A percentile compares a stretch with the other conserved stretches of the same genome.
These are phyloP conservation scores for Drosophila ambigua DNA, from an alignment of 1,140 invertebrate genomes.

Conservation along the genomic window DNA sequence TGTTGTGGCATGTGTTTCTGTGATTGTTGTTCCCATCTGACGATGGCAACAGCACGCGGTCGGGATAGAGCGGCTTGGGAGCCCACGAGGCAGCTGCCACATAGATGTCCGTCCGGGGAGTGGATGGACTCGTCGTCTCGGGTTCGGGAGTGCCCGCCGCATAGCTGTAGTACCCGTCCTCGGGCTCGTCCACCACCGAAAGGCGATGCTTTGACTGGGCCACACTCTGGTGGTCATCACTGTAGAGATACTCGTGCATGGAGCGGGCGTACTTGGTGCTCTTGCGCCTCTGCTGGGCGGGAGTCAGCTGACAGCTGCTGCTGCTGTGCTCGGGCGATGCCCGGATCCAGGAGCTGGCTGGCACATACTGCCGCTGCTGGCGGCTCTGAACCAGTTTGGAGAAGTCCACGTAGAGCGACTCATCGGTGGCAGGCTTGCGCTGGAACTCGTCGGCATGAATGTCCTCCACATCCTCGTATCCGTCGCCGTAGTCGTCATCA, in stretches of 20 bases:
- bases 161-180: slow-evolving; percentile 80
- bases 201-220: slow-evolving; percentile 58
- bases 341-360: slow-evolving; percentile 69
- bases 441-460: slow-evolving; percentile 78
- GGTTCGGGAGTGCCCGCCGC: slow-evolving; percentile 72
- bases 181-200: slow-evolving; percentile 68
- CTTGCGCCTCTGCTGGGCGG: slow-evolving; percentile 62
- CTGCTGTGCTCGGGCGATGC: slow-evolving; percentile 50
- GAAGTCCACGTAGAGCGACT: slow-evolving; percentile 83
- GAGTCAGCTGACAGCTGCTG: slow-evolving; percentile 53
- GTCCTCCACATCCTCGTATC: slow-evolving; percentile 19
- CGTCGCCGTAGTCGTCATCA: slow-evolving; percentile 51
- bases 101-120: slow-evolving; percentile 84
- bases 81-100: slow-evolving; percentile 86
- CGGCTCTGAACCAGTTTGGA: slow-evolving; percentile 75
- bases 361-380: slow-evolving; percentile 64
- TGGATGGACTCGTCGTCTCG: slow-evolving; percentile 43
- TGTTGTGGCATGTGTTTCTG: slow-evolving; percentile 15
- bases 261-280: slow-evolving; percentile 72
- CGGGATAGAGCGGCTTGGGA: slow-evolving; percentile 85
- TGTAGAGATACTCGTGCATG: slow-evolving; percentile 80
- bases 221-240: slow-evolving; percentile 46
- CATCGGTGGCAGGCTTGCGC: slow-evolving; percentile 79
- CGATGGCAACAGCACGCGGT: slow-evolving; percentile 67
- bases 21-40: slow-evolving; percentile 40